Evolutionary conservation across 2,797 vertebrate species (phyloP), one percentile per base, ranked within the genome.

Genomic region (Dallia pectoralis): DNA sequence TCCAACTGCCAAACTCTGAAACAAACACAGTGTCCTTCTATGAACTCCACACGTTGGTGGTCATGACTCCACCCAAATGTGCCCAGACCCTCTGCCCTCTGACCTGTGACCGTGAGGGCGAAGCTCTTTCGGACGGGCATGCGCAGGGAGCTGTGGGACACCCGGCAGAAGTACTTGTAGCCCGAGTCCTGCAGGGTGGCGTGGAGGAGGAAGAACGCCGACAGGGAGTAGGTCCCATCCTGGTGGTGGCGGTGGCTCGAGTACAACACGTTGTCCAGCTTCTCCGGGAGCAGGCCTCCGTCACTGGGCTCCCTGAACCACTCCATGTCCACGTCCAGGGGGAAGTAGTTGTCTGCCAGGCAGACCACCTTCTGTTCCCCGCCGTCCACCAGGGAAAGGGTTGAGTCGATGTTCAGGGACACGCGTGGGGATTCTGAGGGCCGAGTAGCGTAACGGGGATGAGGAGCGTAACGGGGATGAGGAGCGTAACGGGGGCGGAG

Each of bases 131-230:
- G 91, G 78, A 94, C 81, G 22, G 93, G 89, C 40, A 81, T 19
- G 25, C 76, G 89, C 53, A 94, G 84, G 3, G 93, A 87, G 44
- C 4, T 27, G 59, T 95, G 94, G 12, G 89, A 89, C 7, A 94
- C 94, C 0, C 72, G 85, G 86, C 95, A 95, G 0, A 88, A 92
- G 72, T 89, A 94, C 49, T 77, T 84, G 12, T 3, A 85, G 0
- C 90, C 92, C 0, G 88, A 78, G 19, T 90, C 84, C 19, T 22
- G 25, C 14, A 83, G 78, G 0, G 88, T 79, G 0, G 90, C 91
- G 8, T 79, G n/a, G 70, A 94, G 87, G 69, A 92, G 85, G 81
- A 94, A 93, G 88, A 87, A 95, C 16, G 90, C 87, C 0, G 91
- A 90, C 63, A 93, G 66, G 0, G 91, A 88, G 87, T 81, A 93